Percentiles rank a stretch among this genome's conserved stretches.
These are phyloP conservation scores for Dascillus cervinus DNA, from an alignment of 2,888 invertebrate species.

Conservation along the genomic window DNA sequence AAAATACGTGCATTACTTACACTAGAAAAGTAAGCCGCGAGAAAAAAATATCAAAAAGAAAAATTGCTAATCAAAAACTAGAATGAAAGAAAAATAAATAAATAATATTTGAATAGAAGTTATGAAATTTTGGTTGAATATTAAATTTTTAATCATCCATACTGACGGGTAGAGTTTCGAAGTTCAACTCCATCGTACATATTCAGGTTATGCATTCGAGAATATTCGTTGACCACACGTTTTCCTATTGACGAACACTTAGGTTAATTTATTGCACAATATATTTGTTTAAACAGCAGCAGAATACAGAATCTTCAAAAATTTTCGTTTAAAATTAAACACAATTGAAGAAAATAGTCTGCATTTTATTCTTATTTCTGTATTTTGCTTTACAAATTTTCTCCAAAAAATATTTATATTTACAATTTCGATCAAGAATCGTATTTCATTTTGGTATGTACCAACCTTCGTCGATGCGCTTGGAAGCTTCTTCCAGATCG, in stretches of 20 bases:
- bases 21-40: slow-evolving; percentile 4
- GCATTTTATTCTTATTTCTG: slow-evolving; percentile 2
- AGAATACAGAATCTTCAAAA: no score
- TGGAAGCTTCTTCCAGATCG: slow-evolving; percentile 66
- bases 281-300: background rate
- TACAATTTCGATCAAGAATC: no score
- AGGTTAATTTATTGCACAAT: slow-evolving; percentile 3
- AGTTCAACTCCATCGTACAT: slow-evolving; percentile 69
- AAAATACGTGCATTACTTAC: slow-evolving; percentile 26
- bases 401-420: no score
- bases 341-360: background rate
- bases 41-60: no score
- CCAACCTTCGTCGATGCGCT: slow-evolving; percentile 70
- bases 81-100: slow-evolving; percentile 10
- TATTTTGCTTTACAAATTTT: slow-evolving; percentile 6
- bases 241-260: slow-evolving; percentile 60
- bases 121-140: slow-evolving; percentile 10
- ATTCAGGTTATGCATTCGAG: slow-evolving; percentile 65
- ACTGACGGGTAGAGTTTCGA: slow-evolving; percentile 69
- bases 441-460: no score
- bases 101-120: slow-evolving; percentile 6
- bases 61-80: slow-evolving; percentile 8
- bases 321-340: background rate
- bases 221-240: slow-evolving; percentile 66
- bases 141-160: slow-evolving; percentile 63